Conservation (phyloP, 2,797 vertebrate species). For the Tokudaia tokunoshimensis region DNA sequence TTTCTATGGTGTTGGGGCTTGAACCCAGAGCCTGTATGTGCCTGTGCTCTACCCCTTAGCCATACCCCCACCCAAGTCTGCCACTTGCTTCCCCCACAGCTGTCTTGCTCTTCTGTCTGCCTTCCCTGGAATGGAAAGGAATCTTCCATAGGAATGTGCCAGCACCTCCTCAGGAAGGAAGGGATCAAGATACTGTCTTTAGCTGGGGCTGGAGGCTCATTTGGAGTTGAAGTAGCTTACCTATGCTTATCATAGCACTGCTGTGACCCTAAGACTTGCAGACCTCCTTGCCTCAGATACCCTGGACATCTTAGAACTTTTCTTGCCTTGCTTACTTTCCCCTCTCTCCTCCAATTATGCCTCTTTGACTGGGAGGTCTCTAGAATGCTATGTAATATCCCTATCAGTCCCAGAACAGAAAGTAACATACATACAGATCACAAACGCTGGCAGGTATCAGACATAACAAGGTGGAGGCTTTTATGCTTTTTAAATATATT, state of each 20-base stretch:
- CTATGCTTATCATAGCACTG: neutral
- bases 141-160: constrained; percentile 19
- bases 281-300: neutral
- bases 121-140: constrained; percentile 24
- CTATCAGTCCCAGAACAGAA: neutral
- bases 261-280: neutral
- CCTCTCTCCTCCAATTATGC: neutral
- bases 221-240: neutral
- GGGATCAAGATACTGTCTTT: neutral
- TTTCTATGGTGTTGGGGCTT: neutral
- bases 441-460: neutral
- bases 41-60: neutral
- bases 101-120: neutral
- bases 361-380: constrained; percentile 8
- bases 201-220: neutral
- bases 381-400: neutral
- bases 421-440: neutral
- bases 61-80: neutral
- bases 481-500: neutral
- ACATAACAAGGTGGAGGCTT: neutral
- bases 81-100: neutral
- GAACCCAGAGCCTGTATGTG: neutral
- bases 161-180: neutral
- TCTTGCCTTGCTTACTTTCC: neutral
- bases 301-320: neutral